A percentile compares a stretch with the other conserved stretches of the same genome.
phyloP scores from a whole-genome alignment of 2,888 invertebrate species.

The Eupithecia tripunctaria region DNA sequence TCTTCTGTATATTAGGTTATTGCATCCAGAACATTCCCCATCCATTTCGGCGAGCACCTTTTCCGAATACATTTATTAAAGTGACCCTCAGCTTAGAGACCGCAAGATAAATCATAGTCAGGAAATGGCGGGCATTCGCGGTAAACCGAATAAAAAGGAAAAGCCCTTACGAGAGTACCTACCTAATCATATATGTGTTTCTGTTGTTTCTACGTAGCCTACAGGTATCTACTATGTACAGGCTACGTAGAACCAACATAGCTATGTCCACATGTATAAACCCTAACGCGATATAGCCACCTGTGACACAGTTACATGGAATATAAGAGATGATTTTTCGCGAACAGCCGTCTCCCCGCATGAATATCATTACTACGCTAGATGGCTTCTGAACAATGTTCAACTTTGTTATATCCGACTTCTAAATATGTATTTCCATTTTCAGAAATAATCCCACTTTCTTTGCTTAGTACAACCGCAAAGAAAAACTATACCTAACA shows the following conservation, averaged over 20 bases:
- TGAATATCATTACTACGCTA: constrained; percentile 29
- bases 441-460: not conserved
- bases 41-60: constrained; percentile 75
- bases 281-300: constrained; percentile 27
- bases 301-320: constrained; percentile 35
- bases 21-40: constrained; percentile 73
- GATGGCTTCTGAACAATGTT: constrained; percentile 19
- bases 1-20: constrained; percentile 72
- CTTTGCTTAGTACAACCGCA: not conserved
- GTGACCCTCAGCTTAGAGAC: constrained; percentile 79
- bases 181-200: constrained; percentile 50
- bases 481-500: not conserved
- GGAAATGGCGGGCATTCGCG: constrained; percentile 73
- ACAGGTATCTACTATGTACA: not conserved
- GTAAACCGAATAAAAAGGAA: constrained; percentile 73
- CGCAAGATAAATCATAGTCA: constrained; percentile 82
- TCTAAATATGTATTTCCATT: not conserved
- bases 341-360: constrained; percentile 25
- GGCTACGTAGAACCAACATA: not conserved
- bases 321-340: constrained; percentile 29
- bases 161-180: constrained; percentile 57
- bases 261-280: constrained; percentile 11
- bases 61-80: constrained; percentile 83
- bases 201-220: constrained; percentile 16
- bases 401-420: not conserved